Evolutionary conservation across 2,888 invertebrate genomes (phyloP).

Genomic region (Rhaphigaster nebulosa): DNA sequence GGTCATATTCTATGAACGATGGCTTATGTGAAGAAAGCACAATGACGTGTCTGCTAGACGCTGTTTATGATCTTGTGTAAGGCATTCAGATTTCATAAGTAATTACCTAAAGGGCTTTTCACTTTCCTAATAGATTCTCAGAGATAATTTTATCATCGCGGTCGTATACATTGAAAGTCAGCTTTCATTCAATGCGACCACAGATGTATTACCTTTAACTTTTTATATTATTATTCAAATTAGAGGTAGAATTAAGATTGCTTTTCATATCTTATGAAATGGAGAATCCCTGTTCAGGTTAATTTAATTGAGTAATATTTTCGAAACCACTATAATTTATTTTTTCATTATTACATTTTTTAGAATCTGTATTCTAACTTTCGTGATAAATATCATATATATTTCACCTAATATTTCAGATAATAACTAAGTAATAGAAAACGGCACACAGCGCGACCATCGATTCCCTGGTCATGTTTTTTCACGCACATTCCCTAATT

Average conservation of each 20-base stretch:
- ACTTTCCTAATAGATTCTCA: not conserved
- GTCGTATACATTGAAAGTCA: not conserved
- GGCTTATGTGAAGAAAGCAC: not conserved
- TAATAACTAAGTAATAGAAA: too few species aligned
- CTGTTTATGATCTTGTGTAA: not conserved
- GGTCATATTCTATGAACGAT: not conserved
- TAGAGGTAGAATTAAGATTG: not conserved
- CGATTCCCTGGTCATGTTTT: too few species aligned
- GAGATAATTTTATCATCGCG: not conserved
- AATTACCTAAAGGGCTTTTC: slow-evolving; percentile 24
- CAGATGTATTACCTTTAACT: not conserved
- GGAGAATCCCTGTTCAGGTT: not conserved
- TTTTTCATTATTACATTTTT: too few species aligned
- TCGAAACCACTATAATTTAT: not conserved
- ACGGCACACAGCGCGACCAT: too few species aligned
- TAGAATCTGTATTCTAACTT: too few species aligned
- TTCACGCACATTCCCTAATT: too few species aligned
- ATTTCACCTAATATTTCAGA: too few species aligned
- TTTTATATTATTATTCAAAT: not conserved
- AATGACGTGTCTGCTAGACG: not conserved
- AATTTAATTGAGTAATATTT: not conserved
- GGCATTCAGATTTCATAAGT: not conserved
- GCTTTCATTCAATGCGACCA: not conserved
- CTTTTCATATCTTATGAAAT: not conserved
- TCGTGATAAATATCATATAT: too few species aligned